phyloP scores from a whole-genome alignment of 2,888 invertebrate species.

The Leistus spinibarbis region DNA sequence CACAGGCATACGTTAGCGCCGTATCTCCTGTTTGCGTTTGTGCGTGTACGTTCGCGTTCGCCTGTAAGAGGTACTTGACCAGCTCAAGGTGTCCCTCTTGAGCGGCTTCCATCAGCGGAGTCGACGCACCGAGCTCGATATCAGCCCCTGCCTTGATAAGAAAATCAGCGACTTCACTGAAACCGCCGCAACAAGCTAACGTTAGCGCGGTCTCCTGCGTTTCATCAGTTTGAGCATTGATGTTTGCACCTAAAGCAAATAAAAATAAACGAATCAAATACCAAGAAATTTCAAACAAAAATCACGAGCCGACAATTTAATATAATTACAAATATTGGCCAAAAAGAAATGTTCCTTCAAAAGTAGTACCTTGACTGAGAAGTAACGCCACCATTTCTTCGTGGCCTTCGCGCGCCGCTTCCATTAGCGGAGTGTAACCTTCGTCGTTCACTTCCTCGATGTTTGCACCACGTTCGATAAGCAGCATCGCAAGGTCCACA shows the following conservation, averaged over 20 bases:
- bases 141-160: constrained; percentile 94
- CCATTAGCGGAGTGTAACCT: constrained; percentile 99
- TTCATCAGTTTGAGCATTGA: constrained; percentile 98
- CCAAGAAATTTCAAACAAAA: no score
- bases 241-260: constrained; percentile 83
- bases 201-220: constrained; percentile 97
- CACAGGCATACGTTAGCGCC: constrained; percentile 96
- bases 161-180: constrained; percentile 93
- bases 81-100: constrained; percentile 97
- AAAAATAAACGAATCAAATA: no score
- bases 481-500: constrained; percentile 92
- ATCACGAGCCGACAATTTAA: not conserved
- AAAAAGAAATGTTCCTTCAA: no score
- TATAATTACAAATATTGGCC: constrained; percentile 22
- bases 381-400: constrained; percentile 97
- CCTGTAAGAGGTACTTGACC: constrained; percentile 83
- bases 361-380: constrained; percentile 85
- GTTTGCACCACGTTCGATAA: constrained; percentile 96
- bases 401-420: constrained; percentile 97
- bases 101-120: constrained; percentile 97
- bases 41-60: constrained; percentile 89
- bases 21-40: constrained; percentile 95
- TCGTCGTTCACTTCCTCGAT: constrained; percentile 99
- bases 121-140: constrained; percentile 92
- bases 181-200: constrained; percentile 93